phyloP scores from a whole-genome alignment of 2,888 invertebrate genomes.

The Clistopyga incitator region DNA sequence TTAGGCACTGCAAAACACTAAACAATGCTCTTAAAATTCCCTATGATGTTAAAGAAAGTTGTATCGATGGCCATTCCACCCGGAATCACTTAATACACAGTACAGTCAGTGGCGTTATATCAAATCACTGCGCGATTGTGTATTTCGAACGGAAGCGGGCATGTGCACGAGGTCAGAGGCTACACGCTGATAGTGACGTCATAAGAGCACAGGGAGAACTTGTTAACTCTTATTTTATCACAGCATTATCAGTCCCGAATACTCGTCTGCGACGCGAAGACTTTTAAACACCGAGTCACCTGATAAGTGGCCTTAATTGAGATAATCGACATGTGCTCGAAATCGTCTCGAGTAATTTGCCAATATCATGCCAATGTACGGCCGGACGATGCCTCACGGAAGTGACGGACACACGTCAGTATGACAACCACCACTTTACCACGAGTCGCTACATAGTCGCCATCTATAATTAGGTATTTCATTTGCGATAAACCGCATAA shows the following conservation, averaged over 20 bases:
- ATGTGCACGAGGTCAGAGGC: slow-evolving; percentile 71
- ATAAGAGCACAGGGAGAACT: slow-evolving; percentile 57
- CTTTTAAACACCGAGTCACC: slow-evolving; percentile 19
- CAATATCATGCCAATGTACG: slow-evolving; percentile 5
- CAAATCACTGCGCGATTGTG: slow-evolving; percentile 33
- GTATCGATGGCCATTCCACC: background rate
- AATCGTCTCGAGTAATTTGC: slow-evolving; percentile 11
- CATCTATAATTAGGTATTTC: slow-evolving; percentile 3
- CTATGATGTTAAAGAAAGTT: background rate
- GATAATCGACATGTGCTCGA: slow-evolving; percentile 23
- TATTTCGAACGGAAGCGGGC: slow-evolving; percentile 70
- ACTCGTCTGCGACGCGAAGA: background rate
- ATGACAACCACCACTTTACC: too few species aligned
- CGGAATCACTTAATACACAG: background rate
- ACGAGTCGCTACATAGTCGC: background rate
- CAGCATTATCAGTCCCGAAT: slow-evolving; percentile 27
- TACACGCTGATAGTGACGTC: slow-evolving; percentile 72
- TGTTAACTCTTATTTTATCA: slow-evolving; percentile 50
- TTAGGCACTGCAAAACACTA: background rate
- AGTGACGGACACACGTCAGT: background rate
- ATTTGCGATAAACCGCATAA: background rate
- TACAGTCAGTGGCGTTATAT: slow-evolving; percentile 3
- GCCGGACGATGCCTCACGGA: background rate
- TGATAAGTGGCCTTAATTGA: slow-evolving; percentile 23
- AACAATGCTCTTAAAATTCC: background rate